Evolutionary conservation across 2,888 invertebrate genomes (phyloP), one percentile per base, ranked within the genome.

Genomic region (Cynaeus angustus): DNA sequence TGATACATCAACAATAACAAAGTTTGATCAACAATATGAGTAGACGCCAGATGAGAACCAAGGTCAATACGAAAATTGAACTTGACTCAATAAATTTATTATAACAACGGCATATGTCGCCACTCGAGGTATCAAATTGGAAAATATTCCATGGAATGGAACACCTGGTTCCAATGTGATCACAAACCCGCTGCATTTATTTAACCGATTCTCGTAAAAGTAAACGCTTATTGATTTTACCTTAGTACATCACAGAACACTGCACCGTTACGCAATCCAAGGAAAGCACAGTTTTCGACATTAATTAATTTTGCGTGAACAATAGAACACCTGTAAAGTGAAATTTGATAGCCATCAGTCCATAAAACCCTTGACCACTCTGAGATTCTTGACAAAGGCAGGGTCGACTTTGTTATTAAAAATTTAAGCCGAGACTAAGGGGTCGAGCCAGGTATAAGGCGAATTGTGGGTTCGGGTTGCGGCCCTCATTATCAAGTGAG

Each of bases 401-500:
- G n/a, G 7, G 6, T 33, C 33, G 33, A 33, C 33, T 46, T 13
- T 9, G 16, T 46, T 46, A 13, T 16, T 46, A 46, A 46, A 46
- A 46, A 46, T 16, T 16, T 46, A 46, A 13, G 6, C 9, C 16
- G 6, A 46, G 13, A n/a, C 14, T 13, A 8, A 10, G 14, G 52
- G 37, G 10, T 38, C 55, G 9, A 7, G n/a, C 8, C 55, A 55
- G 55, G 55, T 55, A 55, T 38, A 55, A 37, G 33, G 12, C 7
- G 33, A 33, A 16, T 8, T 46, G 14, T 13, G n/a, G 46, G 46
- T 13, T 12, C 50, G 9, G 0, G 7, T 38, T 38, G 3, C 5
- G 26, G 10, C 58, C 43, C 21, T 13, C 45, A 58, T 58, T 58
- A 58, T 58, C 58, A 58, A 55, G 37, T 38, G 55, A 55, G 14